Base-by-base conservation (phyloP, 2,888 invertebrate genomes). In the Drosophila neoperkinsi region DNA sequence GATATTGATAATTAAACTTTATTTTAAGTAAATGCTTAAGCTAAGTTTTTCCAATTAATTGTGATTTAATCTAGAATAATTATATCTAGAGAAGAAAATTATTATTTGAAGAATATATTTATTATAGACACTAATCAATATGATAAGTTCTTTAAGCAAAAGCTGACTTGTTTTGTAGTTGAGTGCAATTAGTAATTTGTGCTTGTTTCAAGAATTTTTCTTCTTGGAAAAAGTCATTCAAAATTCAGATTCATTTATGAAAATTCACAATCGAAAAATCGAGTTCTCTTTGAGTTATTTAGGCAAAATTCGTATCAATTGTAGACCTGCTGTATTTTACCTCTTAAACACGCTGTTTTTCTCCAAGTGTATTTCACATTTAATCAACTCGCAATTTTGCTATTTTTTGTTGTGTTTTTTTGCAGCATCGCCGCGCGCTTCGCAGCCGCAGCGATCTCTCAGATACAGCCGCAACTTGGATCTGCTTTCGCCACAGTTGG, bases 401-500 rank as follows among this genome's bases (percentile, higher is more conserved):
- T 9, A 3, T 18, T 6, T 25, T 34, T 16, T 41, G 7, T n/a
- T 56, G 7, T 41, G n/a, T 5, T 4, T 6, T 11, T 9, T 67
- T 69, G 63, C 75, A 80, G 80, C 80, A 82, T 80, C 82, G 80
- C 72, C 61, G 82, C 80, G 79, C 71, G 77, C 80, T 71, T 75
- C 41, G 33, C 56, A 70, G 87, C 89, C 81, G 79, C 79, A 38
- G 61, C 74, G 74, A 83, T 77, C 86, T 77, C 83, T 83, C 90
- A 84, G 81, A 73, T 46, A 84, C 90, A 87, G 90, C 86, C 67
- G 60, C 86, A 86, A 79, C 77, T 86, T 90, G 90, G 86, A 86
- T 90, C 90, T 86, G 85, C 85, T 88, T 73, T 88, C 91, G 63
- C 90, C 88, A 74, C 90, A 90, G 85, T 88, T 88, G 86, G 91